These are phyloP conservation scores for Nylanderia fulva DNA, from an alignment of 1,140 invertebrate species.

Conservation along the genomic window DNA sequence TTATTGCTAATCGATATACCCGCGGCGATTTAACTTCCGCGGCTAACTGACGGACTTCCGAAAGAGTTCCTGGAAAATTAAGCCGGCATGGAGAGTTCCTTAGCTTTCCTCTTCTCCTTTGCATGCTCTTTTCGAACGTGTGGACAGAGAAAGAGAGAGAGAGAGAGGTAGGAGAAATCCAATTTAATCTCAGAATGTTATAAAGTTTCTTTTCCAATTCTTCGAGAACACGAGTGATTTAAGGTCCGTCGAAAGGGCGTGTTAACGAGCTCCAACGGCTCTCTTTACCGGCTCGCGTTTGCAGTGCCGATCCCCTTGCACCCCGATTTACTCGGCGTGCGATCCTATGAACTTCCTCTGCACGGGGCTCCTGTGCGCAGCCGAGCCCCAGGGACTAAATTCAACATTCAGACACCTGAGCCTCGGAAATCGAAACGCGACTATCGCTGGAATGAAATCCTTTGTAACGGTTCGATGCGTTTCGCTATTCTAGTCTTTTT, in stretches of 20 bases:
- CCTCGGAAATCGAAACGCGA: slow-evolving; percentile 68
- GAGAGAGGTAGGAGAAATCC: slow-evolving; percentile 38
- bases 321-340: slow-evolving; percentile 57
- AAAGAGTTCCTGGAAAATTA: slow-evolving; percentile 38
- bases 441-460: slow-evolving; percentile 63
- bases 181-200: slow-evolving; percentile 70
- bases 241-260: slow-evolving; percentile 66
- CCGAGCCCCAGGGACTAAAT: slow-evolving; percentile 26
- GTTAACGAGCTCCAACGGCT: slow-evolving; percentile 66
- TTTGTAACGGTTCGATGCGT: slow-evolving; percentile 21
- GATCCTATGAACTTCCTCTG: slow-evolving; percentile 61
- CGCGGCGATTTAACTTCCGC: slow-evolving; percentile 29
- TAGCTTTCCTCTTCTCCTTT: not conserved
- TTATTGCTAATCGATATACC: slow-evolving; percentile 41
- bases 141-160: not conserved
- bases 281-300: slow-evolving; percentile 32
- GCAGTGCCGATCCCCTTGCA: slow-evolving; percentile 8
- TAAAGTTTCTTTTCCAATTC: slow-evolving; percentile 64
- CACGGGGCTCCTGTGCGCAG: slow-evolving; percentile 6
- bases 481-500: slow-evolving; percentile 18
- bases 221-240: slow-evolving; percentile 67
- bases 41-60: slow-evolving; percentile 30
- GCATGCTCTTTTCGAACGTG: slow-evolving; percentile 18
- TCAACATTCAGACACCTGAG: slow-evolving; percentile 66
- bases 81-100: slow-evolving; percentile 31